Base-by-base conservation (phyloP, 2,888 invertebrate genomes). In the Protonemura montana region DNA sequence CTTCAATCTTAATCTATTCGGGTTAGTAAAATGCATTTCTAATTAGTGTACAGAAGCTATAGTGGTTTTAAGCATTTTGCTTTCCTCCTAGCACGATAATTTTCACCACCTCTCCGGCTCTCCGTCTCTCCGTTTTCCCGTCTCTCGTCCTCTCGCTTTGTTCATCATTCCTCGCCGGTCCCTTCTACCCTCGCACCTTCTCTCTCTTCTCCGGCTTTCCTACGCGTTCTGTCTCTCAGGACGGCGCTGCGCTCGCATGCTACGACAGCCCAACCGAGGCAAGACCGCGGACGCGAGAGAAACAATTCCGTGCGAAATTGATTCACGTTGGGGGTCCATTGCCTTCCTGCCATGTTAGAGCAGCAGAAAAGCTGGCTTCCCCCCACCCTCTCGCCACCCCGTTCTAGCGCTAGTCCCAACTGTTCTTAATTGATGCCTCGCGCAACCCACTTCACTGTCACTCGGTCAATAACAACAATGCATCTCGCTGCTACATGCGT, bases 161-260 rank as follows among this genome's bases (percentile, higher is more conserved):
- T 86, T 86, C 85, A 87, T 86, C 87, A 88, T 76, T 86, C 87
- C 87, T 85, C 85, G 84, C 80, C 82, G 41, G 82, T 85, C 86
- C 89, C 88, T 89, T 89, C 88, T 29, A 80, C 87, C 76, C 85
- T 83, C 76, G 16, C 82, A 59, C 85, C 28, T 27, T 76, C 87
- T 42, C 76, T n/a, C 87, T 59, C 85, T 28, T 85, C 86, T 86
- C 86, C 89, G 88, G 89, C 89, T 88, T 41, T 81, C 85, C 88
- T 89, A 88, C 89, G 89, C 90, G 90, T 90, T 90, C 90, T 89
- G 90, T 90, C 90, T 89, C 85, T 89, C n/a, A n/a, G n/a, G n/a
- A n/a, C n/a, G n/a, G n/a, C 88, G 88, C 90, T 88, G 87, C 89
- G 89, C 89, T 90, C 89, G 89, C 89, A 88, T 88, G 10, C 78